phyloP scores from a whole-genome alignment of 1,140 invertebrate genomes.

The Rhopalosiphum maidis region DNA sequence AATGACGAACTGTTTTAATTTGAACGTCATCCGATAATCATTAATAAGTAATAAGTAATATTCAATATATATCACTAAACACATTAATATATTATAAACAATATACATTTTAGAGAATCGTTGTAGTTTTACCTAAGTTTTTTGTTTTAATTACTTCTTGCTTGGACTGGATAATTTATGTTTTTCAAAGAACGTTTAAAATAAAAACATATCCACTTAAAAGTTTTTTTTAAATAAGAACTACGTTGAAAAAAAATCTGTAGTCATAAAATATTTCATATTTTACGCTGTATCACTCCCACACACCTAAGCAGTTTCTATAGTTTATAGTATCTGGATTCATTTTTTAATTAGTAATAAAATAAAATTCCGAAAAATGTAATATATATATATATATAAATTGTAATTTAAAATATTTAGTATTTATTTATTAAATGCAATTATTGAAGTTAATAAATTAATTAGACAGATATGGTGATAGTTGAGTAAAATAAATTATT shows the following conservation, averaged over 20 bases:
- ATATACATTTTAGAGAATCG: neutral
- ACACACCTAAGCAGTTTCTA: no score
- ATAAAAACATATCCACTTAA: neutral
- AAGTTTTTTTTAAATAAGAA: neutral
- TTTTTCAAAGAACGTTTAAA: neutral
- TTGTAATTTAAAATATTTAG: no score
- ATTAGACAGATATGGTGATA: neutral
- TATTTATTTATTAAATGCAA: no score
- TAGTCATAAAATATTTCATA: neutral
- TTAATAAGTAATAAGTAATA: neutral
- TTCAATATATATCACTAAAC: neutral
- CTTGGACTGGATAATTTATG: neutral
- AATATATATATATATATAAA: no score
- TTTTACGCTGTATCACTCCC: neutral
- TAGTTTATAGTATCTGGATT: neutral
- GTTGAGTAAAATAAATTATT: neutral
- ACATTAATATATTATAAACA: neutral
- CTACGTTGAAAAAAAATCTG: neutral
- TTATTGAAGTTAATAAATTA: neutral
- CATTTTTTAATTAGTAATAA: neutral
- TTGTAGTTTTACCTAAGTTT: neutral
- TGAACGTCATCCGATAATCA: neutral
- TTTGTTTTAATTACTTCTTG: neutral
- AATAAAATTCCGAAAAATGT: neutral
- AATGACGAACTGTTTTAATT: neutral